Evolutionary conservation across 2,797 vertebrate genomes (phyloP), one percentile per base, ranked within the genome.

Genomic region (Galaxias olidus): DNA sequence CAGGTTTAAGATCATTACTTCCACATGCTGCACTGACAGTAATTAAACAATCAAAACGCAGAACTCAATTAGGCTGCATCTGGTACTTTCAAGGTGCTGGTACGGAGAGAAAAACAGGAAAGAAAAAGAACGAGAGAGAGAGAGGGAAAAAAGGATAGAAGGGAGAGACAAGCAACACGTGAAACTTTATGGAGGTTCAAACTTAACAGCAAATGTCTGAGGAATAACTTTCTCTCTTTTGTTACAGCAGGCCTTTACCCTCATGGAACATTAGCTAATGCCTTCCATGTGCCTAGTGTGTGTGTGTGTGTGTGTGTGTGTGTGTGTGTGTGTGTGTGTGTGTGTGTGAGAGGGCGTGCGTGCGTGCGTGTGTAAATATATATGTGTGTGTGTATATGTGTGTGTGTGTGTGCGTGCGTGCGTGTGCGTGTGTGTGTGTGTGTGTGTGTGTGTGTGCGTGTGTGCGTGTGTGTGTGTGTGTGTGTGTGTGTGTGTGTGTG

Each of bases 41-140:
- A 78, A 83, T 79, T 76, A 79, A 78, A 78, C 77, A 83, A 83
- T 75, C 71, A 80, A 79, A 79, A 73, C 66, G 63, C 79, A 72
- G 67, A 68, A 85, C 77, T 81, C 74, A 78, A 85, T 83, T 75
- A 78, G 70, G 59, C 18, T 15, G 51, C 8, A 9, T 72, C 45
- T 12, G 15, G 41, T 47, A 73, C 68, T 72, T 69, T 63, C 53
- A 50, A 61, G 45, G 41, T 57, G 61, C 56, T 18, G 54, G 43
- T 61, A 55, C 59, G 18, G 11, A 8, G 57, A 52, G 42, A 19
- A 47, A 14, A 48, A 59, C 45, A 10, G 6, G 9, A 20, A 15
- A 10, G 14, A 18, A 46, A 47, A 13, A 10, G 8, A 48, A 10
- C 9, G 47, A 15, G 46, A 49, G 59, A 60, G 30, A 20, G 53